Evolutionary conservation across 2,888 invertebrate species (phyloP), one percentile per base, ranked within the genome.

Genomic region (Epinotia brunnichana): DNA sequence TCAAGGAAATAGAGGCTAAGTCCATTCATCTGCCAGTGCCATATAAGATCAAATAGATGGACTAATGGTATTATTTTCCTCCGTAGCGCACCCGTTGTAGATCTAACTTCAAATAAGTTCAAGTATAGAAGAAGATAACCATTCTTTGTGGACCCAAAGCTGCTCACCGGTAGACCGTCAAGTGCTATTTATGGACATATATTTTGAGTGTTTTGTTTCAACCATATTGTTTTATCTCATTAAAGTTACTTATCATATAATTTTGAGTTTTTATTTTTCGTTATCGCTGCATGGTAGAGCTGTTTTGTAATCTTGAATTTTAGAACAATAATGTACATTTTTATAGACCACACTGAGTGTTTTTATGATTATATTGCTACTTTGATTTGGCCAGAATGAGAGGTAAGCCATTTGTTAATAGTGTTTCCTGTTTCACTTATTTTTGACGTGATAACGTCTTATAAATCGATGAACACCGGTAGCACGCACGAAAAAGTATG

Each of bases 71-170:
- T 77, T 76, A 75, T 85, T 90, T 91, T 90, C 81, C 83, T 90
- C 85, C 89, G 84, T 92, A 92, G 92, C 90, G 92, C 92, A 87
- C 91, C 92, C 88, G 87, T 87, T 79, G 86, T 93, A 89, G 90
- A 90, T 86, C 83, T 89, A 79, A 85, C 85, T 78, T 80, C 87
- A 87, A 92, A 90, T 87, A 92, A 87, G 90, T 91, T 86, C 90
- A 92, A 90, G 87, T 90, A 88, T 87, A 87, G 89, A 85, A 90
- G 90, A 88, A 90, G 92, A 88, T 74, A 74, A 74, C 76, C 82
- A 80, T 79, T 78, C 77, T 77, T 79, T 77, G 80, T 81, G 82
- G 61, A 63, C 48, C 61, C 63, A 74, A 74, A 77, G 80, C 80
- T 80, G 84, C 81, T 83, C 15, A 84, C 83, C 80, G 82, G 84